Conservation (phyloP, 1,140 invertebrate genomes). For the Gryon sp. region DNA sequence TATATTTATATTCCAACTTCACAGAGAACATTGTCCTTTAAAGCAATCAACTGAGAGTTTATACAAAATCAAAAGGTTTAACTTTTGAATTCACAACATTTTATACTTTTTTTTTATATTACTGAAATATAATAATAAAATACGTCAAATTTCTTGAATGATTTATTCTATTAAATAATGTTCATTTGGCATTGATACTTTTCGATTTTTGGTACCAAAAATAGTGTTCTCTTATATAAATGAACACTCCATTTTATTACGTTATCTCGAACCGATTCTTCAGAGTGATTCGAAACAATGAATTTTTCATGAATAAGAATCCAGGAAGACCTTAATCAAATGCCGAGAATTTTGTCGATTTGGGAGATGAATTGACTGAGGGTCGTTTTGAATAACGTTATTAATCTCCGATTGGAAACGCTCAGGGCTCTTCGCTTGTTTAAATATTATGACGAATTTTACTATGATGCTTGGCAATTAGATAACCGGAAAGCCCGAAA, state of each 20-base stretch:
- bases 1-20: too few species aligned
- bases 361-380: slow-evolving; percentile 49
- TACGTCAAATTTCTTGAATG: too few species aligned
- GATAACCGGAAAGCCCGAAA: not conserved
- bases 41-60: too few species aligned
- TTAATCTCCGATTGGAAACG: slow-evolving; percentile 44
- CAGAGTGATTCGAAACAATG: slow-evolving; percentile 50
- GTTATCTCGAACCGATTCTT: slow-evolving; percentile 53
- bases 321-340: slow-evolving; percentile 61
- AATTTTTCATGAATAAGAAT: slow-evolving; percentile 64
- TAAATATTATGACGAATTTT: slow-evolving; percentile 23
- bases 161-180: too few species aligned
- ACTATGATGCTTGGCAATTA: slow-evolving; percentile 16
- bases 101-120: too few species aligned
- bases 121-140: too few species aligned
- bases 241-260: slow-evolving; percentile 35
- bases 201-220: slow-evolving; percentile 29
- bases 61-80: too few species aligned
- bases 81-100: too few species aligned
- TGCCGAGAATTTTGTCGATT: slow-evolving; percentile 51
- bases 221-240: slow-evolving; percentile 30
- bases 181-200: too few species aligned
- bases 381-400: slow-evolving; percentile 45
- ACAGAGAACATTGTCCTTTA: too few species aligned
- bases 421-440: not conserved